A percentile compares a stretch with the other conserved stretches of the same genome.
These are phyloP conservation scores for Premnoplex brunnescens DNA, from an alignment of 2,797 vertebrate genomes.

Conservation along the genomic window DNA sequence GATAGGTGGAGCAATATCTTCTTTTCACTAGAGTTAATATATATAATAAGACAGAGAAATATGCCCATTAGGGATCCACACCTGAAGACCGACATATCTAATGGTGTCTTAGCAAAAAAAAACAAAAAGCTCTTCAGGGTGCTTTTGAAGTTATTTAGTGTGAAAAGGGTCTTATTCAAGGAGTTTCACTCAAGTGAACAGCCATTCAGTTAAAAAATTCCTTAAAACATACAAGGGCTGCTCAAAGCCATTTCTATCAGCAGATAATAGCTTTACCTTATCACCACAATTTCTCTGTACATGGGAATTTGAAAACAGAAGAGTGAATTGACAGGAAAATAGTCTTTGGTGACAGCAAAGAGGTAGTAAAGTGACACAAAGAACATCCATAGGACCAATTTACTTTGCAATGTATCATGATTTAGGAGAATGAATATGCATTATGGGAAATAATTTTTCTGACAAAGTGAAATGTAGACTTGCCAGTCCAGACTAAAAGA, in stretches of 20 bases:
- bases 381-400: neutral
- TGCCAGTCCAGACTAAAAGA: neutral
- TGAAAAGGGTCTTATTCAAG: neutral
- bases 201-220: neutral
- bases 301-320: neutral
- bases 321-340: neutral
- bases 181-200: neutral
- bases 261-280: neutral
- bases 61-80: neutral
- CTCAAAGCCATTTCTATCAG: neutral
- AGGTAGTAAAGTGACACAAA: neutral
- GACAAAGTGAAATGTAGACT: neutral
- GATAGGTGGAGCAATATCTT: neutral
- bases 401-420: neutral
- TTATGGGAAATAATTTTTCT: constrained; percentile 7
- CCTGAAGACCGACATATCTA: neutral
- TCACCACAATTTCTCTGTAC: neutral
- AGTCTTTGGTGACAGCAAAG: neutral
- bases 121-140: neutral
- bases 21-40: neutral
- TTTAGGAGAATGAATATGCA: neutral
- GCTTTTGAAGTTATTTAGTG: neutral
- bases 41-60: neutral
- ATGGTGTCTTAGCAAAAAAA: neutral
- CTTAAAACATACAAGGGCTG: neutral